Conservation (phyloP, 2,113 vertebrate genomes). For the Megaleporinus macrocephalus region DNA sequence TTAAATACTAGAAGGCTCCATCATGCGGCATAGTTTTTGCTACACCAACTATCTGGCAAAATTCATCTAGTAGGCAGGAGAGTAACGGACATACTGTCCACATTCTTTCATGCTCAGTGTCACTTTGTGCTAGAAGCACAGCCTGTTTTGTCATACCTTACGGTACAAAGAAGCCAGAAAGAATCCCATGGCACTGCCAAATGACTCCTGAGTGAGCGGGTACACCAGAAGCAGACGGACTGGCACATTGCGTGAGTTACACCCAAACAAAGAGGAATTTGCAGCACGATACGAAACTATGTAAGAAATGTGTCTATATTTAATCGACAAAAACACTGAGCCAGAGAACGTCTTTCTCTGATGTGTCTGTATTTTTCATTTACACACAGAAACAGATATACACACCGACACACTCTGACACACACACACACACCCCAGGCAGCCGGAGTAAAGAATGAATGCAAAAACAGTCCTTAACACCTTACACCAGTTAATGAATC, state of each 20-base stretch:
- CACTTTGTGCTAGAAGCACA: constrained; percentile 28
- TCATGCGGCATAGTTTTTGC: neutral
- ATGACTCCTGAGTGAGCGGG: constrained; percentile 48
- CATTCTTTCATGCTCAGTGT: constrained; percentile 4
- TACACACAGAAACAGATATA: neutral
- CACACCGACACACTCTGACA: neutral
- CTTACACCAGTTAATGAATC: neutral
- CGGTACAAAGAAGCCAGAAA: constrained; percentile 44
- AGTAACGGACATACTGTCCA: constrained; percentile 22
- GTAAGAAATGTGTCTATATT: constrained; percentile 30
- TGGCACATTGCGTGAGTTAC: constrained; percentile 46
- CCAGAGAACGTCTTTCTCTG: neutral
- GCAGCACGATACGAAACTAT: constrained; percentile 47
- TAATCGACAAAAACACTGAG: constrained; percentile 2
- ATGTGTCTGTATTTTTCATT: neutral
- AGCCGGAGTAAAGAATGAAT: no score
- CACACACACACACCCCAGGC: neutral
- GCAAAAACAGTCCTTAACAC: neutral
- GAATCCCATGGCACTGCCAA: constrained; percentile 39
- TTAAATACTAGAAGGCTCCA: neutral
- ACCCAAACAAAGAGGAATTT: constrained; percentile 34
- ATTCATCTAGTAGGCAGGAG: neutral
- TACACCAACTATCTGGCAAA: neutral
- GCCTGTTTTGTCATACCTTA: constrained; percentile 51
- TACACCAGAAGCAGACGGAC: constrained; percentile 61